Base-by-base conservation (phyloP, 2,797 vertebrate species). In the Pseudomugil tenellus region DNA sequence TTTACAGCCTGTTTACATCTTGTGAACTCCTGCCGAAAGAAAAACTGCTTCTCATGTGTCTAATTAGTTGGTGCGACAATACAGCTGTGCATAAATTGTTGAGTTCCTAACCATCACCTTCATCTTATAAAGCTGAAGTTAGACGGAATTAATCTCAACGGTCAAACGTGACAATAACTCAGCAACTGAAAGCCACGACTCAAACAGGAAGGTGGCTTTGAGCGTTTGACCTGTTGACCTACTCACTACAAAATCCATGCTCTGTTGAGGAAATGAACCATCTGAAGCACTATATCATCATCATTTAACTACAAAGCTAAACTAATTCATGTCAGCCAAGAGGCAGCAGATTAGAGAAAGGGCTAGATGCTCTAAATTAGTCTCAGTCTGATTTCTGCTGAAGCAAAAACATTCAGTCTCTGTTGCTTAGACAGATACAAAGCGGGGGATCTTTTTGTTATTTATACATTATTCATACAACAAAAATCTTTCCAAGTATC, bases 1-100 rank as follows among this genome's bases (percentile, higher is more conserved):
- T 93, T 91, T 86, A 88, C 83, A 85, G 85, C 73, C 79, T 82
- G 85, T 91, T 92, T 89, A 86, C 75, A 80, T 92, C 81, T 87
- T 70, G 74, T 87, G 74, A 92, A 84, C 84, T 88, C 79, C 75
- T 81, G 79, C 74, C 70, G 74, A 69, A 52, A 73, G 76, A 81
- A 66, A 71, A 81, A 67, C 64, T 73, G 69, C 67, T 83, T 88
- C 89, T 89, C 76, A 84, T 84, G 87, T 81, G 70, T 87, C 66
- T 87, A 87, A 91, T 90, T 87, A 82, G 86, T 83, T 76, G 79
- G 76, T 84, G 84, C 82, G 83, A 92, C 86, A 86, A 74, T 67
- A 78, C n/a, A 31, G 80, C 66, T 78, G 81, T 56, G 79, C 85
- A 63, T 74, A 84, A 83, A 79, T 82, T 74, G n/a, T 62, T 70